Evolutionary conservation across 2,113 vertebrate species (phyloP), one percentile per base, ranked within the genome.

Genomic region (Spheniscus mendiculus): DNA sequence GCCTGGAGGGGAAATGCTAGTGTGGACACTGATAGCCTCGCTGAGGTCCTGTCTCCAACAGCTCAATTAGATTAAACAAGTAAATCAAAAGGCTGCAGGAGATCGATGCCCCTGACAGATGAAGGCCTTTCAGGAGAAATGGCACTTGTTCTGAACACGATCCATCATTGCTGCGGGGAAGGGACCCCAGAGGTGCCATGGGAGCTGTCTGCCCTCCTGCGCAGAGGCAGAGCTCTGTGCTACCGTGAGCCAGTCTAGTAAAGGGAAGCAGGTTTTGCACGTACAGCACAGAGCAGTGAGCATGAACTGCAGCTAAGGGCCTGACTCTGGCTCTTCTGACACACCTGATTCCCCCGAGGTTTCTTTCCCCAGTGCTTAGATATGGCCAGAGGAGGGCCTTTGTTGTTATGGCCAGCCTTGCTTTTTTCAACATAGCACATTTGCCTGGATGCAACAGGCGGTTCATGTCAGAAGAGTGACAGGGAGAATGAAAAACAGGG

Each of bases 41-140:
- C 47, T 8, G n/a, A 76, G 50, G 44, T 26, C 65, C 88, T 61
- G 42, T 77, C 83, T 91, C 69, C 70, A 92, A 19, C 66, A 83
- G 55, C 63, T 81, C 69, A 40, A 73, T 93, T 94, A 87, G 83
- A 86, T 78, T 73, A 86, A 92, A 93, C 66, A 59, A 81, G 55
- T 93, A 89, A 95, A 96, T 94, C 94, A 95, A 90, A 91, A 89
- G 21, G 77, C 86, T 81, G 69, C 76, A 69, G 89, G 83, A 92
- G 88, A 96, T 97, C 77, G 4, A 92, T 97, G 81, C 12, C 44
- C 32, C 89, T 91, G 96, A 76, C 73, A 81, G 81, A 66, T 34
- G 78, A 50, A 87, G 59, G 63, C 21, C n/a, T 78, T 61, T 70
- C 79, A 81, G 53, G 89, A 95, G 72, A 72, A 55, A 32, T 42